Evolutionary conservation across 1,140 invertebrate genomes (phyloP).

Genomic region (Melanaphis sacchari): DNA sequence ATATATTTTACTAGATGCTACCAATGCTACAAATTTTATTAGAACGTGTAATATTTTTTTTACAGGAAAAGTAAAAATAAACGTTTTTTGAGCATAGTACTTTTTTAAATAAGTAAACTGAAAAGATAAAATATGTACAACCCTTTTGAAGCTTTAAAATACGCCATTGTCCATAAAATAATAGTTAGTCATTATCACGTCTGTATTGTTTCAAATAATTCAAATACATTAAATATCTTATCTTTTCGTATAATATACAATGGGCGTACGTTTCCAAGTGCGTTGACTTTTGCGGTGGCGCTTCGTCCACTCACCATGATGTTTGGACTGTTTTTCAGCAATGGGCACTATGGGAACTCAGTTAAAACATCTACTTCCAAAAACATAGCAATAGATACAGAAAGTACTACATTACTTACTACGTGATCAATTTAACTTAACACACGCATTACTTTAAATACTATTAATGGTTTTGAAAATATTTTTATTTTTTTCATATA

Average conservation of each 20-base stretch:
- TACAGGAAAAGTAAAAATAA: not conserved
- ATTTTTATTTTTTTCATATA: too few relatives aligned
- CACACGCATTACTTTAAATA: too few relatives aligned
- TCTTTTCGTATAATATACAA: not conserved
- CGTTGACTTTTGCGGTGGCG: not conserved
- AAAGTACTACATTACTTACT: not conserved
- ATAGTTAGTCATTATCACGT: not conserved
- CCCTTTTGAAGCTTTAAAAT: not conserved
- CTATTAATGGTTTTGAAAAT: too few relatives aligned
- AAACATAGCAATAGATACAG: not conserved
- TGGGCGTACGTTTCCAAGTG: not conserved
- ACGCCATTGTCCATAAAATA: not conserved
- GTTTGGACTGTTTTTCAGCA: not conserved
- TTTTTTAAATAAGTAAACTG: not conserved
- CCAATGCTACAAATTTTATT: too few relatives aligned
- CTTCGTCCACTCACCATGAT: not conserved
- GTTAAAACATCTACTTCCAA: not conserved
- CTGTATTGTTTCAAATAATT: not conserved
- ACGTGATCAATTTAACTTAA: too few relatives aligned
- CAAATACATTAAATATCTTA: not conserved
- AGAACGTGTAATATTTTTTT: not conserved
- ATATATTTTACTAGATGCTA: not conserved
- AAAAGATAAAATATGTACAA: not conserved
- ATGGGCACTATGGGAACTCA: conserved; percentile 11
- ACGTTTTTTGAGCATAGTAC: not conserved